These are phyloP conservation scores for Calonectris borealis DNA, from an alignment of 2,113 vertebrate species.

Conservation along the genomic window DNA sequence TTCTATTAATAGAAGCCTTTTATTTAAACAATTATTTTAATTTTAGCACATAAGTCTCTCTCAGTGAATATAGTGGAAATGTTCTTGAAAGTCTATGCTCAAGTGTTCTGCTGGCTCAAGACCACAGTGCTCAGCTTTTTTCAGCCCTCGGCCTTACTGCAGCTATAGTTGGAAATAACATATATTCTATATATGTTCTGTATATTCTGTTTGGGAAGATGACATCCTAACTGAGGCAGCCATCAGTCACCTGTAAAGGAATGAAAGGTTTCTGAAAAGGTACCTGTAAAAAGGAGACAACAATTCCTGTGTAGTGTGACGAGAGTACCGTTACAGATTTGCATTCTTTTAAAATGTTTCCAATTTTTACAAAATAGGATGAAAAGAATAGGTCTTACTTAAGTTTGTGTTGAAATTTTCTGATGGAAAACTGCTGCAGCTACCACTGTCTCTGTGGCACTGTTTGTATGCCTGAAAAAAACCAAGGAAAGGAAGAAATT, in stretches of 20 bases:
- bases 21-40: neutral
- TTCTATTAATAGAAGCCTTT: neutral
- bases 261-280: neutral
- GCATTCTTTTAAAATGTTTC: neutral
- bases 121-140: neutral
- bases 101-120: neutral
- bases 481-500: neutral
- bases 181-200: rapidly evolving
- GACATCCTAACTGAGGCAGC: neutral
- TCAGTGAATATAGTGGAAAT: neutral
- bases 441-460: neutral
- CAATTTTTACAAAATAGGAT: neutral
- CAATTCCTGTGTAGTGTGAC: rapidly evolving
- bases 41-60: neutral
- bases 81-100: neutral
- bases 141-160: neutral
- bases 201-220: neutral
- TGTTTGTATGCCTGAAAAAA: neutral
- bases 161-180: neutral
- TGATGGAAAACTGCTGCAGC: neutral
- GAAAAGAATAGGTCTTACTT: neutral
- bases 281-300: neutral
- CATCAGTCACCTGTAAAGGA: neutral
- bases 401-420: neutral
- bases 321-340: neutral